Evolutionary conservation across 1,140 invertebrate species (phyloP), one percentile per base, ranked within the genome.

Genomic region (Aphaenogaster rudis): DNA sequence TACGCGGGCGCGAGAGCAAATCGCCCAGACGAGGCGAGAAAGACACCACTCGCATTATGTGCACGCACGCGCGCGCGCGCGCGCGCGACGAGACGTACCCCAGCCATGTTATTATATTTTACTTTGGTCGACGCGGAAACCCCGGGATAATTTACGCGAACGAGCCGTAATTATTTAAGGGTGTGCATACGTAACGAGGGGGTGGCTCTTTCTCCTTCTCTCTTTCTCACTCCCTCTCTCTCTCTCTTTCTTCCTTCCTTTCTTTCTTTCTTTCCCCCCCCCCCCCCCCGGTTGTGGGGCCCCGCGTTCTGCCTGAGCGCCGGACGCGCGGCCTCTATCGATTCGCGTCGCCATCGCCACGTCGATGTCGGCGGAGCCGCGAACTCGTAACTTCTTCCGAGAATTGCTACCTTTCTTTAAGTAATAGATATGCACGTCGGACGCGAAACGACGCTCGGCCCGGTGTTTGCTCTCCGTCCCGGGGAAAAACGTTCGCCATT

Each of bases 131-230:
- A 91, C 92, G 92, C 91, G 93, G 89, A 95, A 94, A 93, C 89
- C 90, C 89, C 86, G 85, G 91, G 92, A 93, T 94, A 95, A 95
- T 95, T 95, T 93, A 91, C 93, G 91, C 91, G 92, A 94, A 94
- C 91, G 91, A 92, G 92, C 89, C 89, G 92, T 91, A 94, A 95
- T 95, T 94, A 95, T 94, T 93, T 92, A 91, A 92, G 93, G 92
- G 93, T 92, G 93, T 94, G 93, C 93, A 93, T 94, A 94, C 81
- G 88, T 93, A 92, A 93, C 87, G 86, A 93, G 93, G 92, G 92
- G 92, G 92, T 91, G 87, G 93, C 71, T 77, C 21, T 39, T 28
- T 39, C 17, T 11, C 9, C 57, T 17, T 59, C 9, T 50, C 21
- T 57, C 8, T 59, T 6, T 59, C 36, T 9, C 7, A n/a, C 36